phyloP scores from a whole-genome alignment of 2,797 vertebrate species.

The Melanotaenia pygmaea region DNA sequence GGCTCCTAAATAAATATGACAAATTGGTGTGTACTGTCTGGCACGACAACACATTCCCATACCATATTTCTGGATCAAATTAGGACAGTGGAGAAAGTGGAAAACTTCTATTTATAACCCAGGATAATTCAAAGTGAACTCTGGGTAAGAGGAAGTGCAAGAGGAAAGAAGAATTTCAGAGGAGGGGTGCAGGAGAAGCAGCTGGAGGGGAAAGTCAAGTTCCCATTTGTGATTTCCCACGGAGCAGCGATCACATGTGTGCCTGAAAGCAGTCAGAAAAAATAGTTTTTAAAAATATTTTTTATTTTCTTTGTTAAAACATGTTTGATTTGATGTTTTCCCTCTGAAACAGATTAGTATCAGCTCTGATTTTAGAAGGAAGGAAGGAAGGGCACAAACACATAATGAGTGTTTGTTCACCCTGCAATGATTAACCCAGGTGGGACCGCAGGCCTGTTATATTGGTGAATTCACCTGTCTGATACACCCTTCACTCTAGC shows the following conservation, averaged over 20 bases:
- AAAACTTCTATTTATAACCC: conserved; percentile 58
- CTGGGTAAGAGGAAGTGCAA: conserved; percentile 65
- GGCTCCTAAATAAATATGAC: background rate
- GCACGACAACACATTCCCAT: conserved; percentile 36
- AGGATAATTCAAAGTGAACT: conserved; percentile 47
- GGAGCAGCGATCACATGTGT: conserved; percentile 57
- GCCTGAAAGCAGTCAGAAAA: conserved; percentile 41
- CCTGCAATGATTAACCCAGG: conserved; percentile 13
- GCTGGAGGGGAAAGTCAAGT: conserved; percentile 45
- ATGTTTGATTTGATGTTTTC: conserved; percentile 1
- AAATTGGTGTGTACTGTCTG: background rate
- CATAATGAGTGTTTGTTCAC: background rate
- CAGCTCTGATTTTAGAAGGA: background rate
- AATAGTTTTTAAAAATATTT: background rate
- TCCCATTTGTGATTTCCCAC: conserved; percentile 79
- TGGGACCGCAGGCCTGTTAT: background rate
- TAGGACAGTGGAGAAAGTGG: conserved; percentile 28
- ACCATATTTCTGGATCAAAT: conserved; percentile 16
- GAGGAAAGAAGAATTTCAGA: conserved; percentile 53
- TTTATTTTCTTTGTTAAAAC: conserved; percentile 1
- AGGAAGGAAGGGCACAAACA: background rate
- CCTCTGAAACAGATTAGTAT: background rate
- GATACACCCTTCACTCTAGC: background rate
- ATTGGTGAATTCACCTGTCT: background rate
- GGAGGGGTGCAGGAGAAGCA: conserved; percentile 12